Conservation (phyloP, 2,113 vertebrate genomes). For the Murina feae region DNA sequence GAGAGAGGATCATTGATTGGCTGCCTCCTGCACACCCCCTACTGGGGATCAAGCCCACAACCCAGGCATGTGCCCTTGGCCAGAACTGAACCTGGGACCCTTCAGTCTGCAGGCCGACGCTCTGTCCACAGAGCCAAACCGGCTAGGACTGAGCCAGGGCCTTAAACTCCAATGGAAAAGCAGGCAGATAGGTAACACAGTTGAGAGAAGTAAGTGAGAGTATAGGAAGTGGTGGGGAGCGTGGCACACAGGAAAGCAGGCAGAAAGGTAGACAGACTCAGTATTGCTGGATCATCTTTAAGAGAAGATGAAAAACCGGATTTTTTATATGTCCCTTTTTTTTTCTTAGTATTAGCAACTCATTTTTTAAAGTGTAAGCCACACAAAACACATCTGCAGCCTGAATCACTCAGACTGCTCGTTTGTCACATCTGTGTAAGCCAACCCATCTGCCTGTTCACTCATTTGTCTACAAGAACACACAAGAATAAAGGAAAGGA, state of each 20-base stretch:
- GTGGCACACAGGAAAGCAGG: not conserved
- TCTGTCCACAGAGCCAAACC: no score
- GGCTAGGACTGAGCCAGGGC: not conserved
- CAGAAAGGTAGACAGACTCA: not conserved
- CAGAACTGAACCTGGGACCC: no score
- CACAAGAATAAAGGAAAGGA: conserved; percentile 7
- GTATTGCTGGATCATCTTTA: not conserved
- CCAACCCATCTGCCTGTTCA: not conserved
- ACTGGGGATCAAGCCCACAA: no score
- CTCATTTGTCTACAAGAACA: conserved; percentile 19
- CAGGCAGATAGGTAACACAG: not conserved
- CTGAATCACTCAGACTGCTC: not conserved
- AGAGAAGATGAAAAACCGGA: not conserved
- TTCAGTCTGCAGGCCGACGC: no score
- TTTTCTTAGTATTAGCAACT: not conserved
- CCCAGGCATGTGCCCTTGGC: no score
- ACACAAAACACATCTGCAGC: conserved; percentile 4
- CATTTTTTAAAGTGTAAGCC: not conserved
- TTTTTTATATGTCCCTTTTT: not conserved
- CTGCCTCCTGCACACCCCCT: no score
- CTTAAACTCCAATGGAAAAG: conserved; percentile 25
- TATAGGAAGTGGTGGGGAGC: not conserved
- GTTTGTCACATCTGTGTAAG: not conserved
- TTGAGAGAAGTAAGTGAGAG: not conserved
- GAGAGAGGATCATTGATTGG: no score